phyloP scores from a whole-genome alignment of 2,113 vertebrate species.

The Silurus asotus region DNA sequence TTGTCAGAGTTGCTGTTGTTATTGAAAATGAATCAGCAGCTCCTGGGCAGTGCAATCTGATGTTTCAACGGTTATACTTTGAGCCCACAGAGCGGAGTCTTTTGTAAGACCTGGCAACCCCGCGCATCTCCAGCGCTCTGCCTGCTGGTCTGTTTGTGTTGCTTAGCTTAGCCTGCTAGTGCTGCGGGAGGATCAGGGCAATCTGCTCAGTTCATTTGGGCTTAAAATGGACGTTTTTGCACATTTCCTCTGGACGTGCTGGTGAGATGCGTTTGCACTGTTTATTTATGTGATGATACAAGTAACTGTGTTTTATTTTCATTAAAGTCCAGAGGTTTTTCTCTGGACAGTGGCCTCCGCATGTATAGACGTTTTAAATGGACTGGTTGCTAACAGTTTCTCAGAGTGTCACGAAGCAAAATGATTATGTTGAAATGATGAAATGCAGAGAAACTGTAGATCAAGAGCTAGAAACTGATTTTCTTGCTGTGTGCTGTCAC shows the following conservation, averaged over 20 bases:
- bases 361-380: no score
- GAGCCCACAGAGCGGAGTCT: background rate
- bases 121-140: background rate
- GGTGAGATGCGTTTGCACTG: constrained; percentile 12
- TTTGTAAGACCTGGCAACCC: constrained; percentile 1
- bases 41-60: no score
- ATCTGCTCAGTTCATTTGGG: background rate
- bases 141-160: constrained; percentile 31
- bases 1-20: no score
- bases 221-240: constrained; percentile 30
- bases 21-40: no score
- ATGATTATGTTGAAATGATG: background rate
- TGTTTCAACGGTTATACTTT: background rate
- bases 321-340: background rate
- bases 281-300: background rate
- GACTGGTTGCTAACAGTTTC: background rate
- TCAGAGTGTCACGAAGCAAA: background rate
- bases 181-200: background rate
- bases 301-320: background rate
- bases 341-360: background rate
- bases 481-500: background rate
- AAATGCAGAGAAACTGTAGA: background rate
- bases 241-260: background rate
- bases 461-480: constrained; percentile 27
- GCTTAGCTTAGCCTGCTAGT: constrained; percentile 11